Evolutionary conservation across 2,797 vertebrate genomes (phyloP).

Genomic region (Pantherophis vulpinus): DNA sequence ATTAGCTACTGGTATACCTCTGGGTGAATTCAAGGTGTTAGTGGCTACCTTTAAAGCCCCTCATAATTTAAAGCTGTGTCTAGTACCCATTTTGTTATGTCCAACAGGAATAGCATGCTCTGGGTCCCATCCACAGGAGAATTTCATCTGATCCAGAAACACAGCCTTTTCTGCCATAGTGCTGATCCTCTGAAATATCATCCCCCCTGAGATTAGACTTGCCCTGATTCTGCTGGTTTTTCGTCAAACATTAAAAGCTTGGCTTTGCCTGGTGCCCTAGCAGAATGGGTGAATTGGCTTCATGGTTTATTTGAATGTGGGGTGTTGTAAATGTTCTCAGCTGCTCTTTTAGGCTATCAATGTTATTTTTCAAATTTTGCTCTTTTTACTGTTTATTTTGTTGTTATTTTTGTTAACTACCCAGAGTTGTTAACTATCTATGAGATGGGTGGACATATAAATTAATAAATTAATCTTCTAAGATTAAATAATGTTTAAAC

Average conservation of each 20-base stretch:
- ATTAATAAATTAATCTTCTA: background rate
- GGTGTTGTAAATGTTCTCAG: background rate
- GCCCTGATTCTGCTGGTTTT: background rate
- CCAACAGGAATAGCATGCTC: background rate
- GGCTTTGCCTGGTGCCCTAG: background rate
- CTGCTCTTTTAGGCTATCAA: background rate
- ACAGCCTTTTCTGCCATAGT: background rate
- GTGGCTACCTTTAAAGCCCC: background rate
- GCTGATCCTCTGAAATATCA: background rate
- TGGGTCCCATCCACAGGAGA: background rate
- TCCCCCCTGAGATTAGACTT: background rate
- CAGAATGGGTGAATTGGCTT: background rate
- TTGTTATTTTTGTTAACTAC: background rate
- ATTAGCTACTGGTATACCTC: background rate
- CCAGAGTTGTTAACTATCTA: background rate
- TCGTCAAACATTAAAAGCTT: background rate
- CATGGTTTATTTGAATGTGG: background rate
- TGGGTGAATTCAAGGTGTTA: background rate
- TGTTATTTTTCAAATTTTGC: background rate
- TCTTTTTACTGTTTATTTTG: background rate
- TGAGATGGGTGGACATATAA: background rate
- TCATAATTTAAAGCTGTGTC: background rate
- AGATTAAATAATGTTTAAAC: background rate
- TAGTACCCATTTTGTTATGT: background rate
- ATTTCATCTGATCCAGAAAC: background rate